These are phyloP conservation scores for Barbus barbus DNA, from an alignment of 2,113 vertebrate species.

Conservation along the genomic window DNA sequence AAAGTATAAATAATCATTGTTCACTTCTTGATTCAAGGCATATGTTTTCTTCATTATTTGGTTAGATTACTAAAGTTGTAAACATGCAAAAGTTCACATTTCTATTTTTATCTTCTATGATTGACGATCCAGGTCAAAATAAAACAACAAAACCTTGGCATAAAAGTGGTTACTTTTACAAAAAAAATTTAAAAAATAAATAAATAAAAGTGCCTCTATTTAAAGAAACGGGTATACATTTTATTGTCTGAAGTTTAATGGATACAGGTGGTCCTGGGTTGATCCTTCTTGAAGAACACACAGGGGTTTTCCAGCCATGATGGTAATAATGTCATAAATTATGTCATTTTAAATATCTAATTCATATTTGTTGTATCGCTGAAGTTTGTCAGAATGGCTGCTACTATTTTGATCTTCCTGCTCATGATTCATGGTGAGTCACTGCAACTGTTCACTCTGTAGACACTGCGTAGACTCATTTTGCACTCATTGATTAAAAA, in stretches of 20 bases:
- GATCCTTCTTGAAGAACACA: neutral
- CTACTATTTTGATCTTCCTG: constrained; percentile 2
- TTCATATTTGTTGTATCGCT: neutral
- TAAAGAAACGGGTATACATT: neutral
- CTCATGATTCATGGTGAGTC: constrained; percentile 23
- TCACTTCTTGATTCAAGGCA: neutral
- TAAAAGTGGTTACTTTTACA: too few species aligned
- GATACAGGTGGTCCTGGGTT: neutral
- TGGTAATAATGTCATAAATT: neutral
- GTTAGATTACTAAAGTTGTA: neutral
- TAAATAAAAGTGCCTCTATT: neutral
- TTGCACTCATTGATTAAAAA: neutral
- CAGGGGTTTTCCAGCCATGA: neutral
- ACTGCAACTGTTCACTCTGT: neutral
- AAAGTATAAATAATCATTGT: neutral
- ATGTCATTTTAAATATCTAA: neutral
- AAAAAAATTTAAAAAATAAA: too few species aligned
- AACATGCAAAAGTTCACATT: neutral
- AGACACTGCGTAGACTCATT: neutral
- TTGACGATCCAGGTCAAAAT: neutral
- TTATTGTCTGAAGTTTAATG: neutral
- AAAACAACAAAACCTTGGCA: neutral
- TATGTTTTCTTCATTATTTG: neutral
- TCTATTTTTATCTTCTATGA: neutral
- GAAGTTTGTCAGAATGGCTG: neutral